Conservation (phyloP, 2,113 vertebrate species). For the Embiotoca jacksoni region DNA sequence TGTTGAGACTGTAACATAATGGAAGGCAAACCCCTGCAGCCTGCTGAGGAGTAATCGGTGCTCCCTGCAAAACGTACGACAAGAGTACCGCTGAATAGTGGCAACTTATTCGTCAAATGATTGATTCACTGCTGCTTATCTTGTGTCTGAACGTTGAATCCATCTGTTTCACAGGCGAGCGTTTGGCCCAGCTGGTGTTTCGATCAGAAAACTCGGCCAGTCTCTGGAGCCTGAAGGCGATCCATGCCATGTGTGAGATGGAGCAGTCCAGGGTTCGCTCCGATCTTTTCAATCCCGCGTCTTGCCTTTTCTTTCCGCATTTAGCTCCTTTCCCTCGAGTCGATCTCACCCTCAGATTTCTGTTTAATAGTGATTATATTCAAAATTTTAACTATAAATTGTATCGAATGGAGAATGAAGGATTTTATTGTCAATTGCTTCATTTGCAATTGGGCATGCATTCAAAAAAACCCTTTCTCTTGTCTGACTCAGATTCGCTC, state of each 20-base stretch:
- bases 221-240: constrained; percentile 96
- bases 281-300: constrained; percentile 11
- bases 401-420: constrained; percentile 9
- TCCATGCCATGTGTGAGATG: constrained; percentile 97
- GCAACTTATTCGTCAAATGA: neutral
- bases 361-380: neutral
- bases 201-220: constrained; percentile 96
- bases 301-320: constrained; percentile 6
- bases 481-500: constrained; percentile 90
- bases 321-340: neutral
- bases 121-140: constrained; percentile 40
- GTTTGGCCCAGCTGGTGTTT: constrained; percentile 95
- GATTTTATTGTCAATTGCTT: constrained; percentile 12
- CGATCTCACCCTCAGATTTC: neutral
- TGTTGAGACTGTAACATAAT: neutral
- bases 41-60: neutral
- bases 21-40: constrained; percentile 8
- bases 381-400: constrained; percentile 4
- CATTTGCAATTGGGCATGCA: constrained; percentile 16
- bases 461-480: constrained; percentile 41
- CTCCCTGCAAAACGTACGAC: neutral
- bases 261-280: constrained; percentile 92
- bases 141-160: constrained; percentile 23
- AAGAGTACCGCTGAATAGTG: neutral
- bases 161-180: constrained; percentile 86